Evolutionary conservation across 1,140 invertebrate species (phyloP), one percentile per base, ranked within the genome.

Genomic region (Drosophila ercepeae): DNA sequence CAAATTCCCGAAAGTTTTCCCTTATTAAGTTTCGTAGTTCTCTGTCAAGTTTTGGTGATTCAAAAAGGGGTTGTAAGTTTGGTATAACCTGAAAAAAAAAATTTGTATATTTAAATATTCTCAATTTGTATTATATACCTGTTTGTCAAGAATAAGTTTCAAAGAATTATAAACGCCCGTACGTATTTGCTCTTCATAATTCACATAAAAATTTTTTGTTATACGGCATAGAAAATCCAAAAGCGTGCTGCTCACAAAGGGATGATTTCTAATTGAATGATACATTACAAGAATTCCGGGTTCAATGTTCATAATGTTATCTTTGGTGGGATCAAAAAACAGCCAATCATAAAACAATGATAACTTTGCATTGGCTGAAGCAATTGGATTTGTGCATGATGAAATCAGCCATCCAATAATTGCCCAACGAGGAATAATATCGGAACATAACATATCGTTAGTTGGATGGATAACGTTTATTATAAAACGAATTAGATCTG

Each of bases 221-320:
- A 99, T 98, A 93, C 98, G 93, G 92, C 98, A 99, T 45, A 99
- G 93, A 92, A 99, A 99, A 92, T 99, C 98, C 64, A 99, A 92
- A 46, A 99, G 93, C 8, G 97, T 98, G 45, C 97, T 97, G 76
- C 98, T 99, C 59, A 99, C 97, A 36, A 96, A 96, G 39, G 98
- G 97, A 94, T 99, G 98, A 79, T 97, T 97, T 90, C 97, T 94
- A 94, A 99, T 97, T 32, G 97, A 99, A 93, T 99, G 97, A 91
- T 98, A 97, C 98, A 99, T 99, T 0, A 99, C 97, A 58, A 99
- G 93, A 90, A 99, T 99, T 7, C 97, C 98, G n/a, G 98, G 98
- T 92, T 99, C 98, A 83, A 99, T 98, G 91, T 99, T 99, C 98
- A 99, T 99, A 67, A 99, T 99, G 90, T 98, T 99, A 92, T 99